Evolutionary conservation across 64 coral and sea anemone genomes (phyloP).

Genomic region (Platygyra sinensis): DNA sequence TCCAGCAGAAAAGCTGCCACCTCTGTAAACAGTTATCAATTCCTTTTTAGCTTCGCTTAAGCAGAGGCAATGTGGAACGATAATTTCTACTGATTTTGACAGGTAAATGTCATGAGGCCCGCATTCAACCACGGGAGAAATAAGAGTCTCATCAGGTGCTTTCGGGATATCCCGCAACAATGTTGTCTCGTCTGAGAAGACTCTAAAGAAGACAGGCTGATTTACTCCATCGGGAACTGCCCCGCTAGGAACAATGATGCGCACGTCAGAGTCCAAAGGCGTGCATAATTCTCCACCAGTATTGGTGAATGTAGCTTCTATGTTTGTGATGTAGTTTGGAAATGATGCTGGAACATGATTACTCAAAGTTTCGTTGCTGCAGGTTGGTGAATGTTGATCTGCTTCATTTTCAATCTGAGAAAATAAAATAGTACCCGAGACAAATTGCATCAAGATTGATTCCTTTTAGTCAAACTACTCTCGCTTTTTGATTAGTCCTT

Average conservation of each 20-base stretch:
- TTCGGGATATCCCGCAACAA: conserved; percentile 3
- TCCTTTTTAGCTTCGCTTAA: background rate
- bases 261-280: background rate
- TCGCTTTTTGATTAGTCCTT: too few species aligned
- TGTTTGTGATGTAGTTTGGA: background rate
- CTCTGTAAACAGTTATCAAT: background rate
- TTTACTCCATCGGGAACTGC: background rate
- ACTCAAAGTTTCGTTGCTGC: too few species aligned
- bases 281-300: background rate
- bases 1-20: background rate
- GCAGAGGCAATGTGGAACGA: conserved; percentile 6
- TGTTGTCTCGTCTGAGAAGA: background rate
- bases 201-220: background rate
- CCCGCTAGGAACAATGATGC: background rate
- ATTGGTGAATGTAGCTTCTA: background rate
- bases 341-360: background rate
- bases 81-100: background rate
- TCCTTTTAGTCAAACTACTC: too few species aligned
- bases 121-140: conserved; percentile 23
- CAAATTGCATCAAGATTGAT: background rate
- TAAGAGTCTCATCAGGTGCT: background rate
- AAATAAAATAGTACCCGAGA: too few species aligned
- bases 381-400: too few species aligned
- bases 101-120: background rate
- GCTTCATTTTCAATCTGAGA: too few species aligned